Base-by-base conservation (phyloP, 1,140 invertebrate species). In the Sitophilus oryzae region DNA sequence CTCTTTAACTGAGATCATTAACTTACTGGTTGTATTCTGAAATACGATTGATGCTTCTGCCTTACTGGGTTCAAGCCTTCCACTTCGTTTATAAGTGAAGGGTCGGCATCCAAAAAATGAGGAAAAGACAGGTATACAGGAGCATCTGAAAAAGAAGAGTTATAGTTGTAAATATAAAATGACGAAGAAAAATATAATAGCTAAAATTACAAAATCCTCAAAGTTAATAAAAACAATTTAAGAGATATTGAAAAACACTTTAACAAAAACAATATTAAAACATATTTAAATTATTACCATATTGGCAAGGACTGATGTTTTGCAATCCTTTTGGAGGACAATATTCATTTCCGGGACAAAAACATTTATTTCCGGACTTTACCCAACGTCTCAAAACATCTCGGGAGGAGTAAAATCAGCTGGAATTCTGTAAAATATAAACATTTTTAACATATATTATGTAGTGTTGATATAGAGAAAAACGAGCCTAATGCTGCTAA, bases 41-140 rank as follows among this genome's bases (percentile, higher is more conserved):
- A 86, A 67, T 84, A 90, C 1, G 86, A 84, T 69, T 80, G 77
- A 64, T 93, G 91, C 56, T 82, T 76, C 55, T 85, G 76, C 52
- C 79, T 74, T 10, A 82, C 71, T 0, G 89, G 89, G 3, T 79
- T 77, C 1, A 95, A 70, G 6, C 91, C 91, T 54, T 84, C 82
- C 3, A 93, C 81, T 0, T 77, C 74, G 6, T 85, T 74, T 1
- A 85, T 66, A 0, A 93, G 78, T 34, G 75, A 75, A 0, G 83
- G 82, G 73, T 93, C 87, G 0, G 87, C 86, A 61, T 91, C 80
- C 56, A 85, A 88, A 72, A 93, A 95, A 70, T 95, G 91, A 3
- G 91, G 91, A 70, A 86, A 91, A 0, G 90, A 93, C 78, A 92
- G 87, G 59, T 88, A 90, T 1, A 93, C 83, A 0, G 91, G 90